Conservation (phyloP, 1,140 invertebrate genomes). For the Lerema accius region DNA sequence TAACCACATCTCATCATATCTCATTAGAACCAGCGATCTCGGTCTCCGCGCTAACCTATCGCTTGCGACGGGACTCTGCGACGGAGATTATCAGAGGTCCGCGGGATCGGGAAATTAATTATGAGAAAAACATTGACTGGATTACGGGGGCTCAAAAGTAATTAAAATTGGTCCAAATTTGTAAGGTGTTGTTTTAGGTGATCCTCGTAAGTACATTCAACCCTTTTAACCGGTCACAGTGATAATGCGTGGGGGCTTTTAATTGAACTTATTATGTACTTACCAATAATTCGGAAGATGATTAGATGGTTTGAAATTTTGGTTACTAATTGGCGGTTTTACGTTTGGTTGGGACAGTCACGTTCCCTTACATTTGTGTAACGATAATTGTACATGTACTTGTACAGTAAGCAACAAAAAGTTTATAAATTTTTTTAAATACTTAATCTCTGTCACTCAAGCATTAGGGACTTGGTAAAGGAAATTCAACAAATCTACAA, state of each 20-base stretch:
- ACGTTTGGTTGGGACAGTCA: too few relatives aligned
- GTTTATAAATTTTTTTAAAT: too few relatives aligned
- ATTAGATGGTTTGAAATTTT: neutral
- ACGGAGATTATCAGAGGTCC: conserved; percentile 59
- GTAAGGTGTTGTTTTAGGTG: conserved; percentile 42
- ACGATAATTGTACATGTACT: too few relatives aligned
- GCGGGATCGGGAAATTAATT: conserved; percentile 69
- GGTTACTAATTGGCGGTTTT: neutral
- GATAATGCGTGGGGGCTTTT: conserved; percentile 1
- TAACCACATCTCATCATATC: too few relatives aligned
- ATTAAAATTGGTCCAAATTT: conserved; percentile 44
- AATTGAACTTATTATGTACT: neutral
- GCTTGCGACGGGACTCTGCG: conserved; percentile 10
- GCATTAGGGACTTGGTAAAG: too few relatives aligned
- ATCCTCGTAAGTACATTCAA: conserved; percentile 1
- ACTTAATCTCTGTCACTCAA: too few relatives aligned
- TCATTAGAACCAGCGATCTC: too few relatives aligned
- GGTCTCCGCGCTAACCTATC: conserved; percentile 29
- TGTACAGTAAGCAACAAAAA: too few relatives aligned
- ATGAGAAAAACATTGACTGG: conserved; percentile 65
- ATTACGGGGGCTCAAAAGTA: conserved; percentile 55
- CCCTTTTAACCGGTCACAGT: conserved; percentile 4
- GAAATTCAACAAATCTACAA: too few relatives aligned
- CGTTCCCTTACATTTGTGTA: too few relatives aligned
- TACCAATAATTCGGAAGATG: neutral